Conservation (phyloP, 1,140 invertebrate species). For the Lordiphosa collinella region DNA sequence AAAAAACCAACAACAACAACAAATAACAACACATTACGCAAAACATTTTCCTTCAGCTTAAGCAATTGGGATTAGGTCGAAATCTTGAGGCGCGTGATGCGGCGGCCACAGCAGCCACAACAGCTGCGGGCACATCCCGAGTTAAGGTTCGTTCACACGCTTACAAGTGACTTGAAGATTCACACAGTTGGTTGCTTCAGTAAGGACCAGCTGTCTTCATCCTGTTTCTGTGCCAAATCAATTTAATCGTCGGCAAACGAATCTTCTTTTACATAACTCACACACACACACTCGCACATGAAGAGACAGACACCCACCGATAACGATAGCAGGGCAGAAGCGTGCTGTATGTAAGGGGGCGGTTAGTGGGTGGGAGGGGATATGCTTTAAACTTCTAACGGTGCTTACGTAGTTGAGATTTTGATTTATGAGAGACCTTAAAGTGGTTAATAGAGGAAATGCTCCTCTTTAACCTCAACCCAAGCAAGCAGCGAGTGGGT, state of each 20-base stretch:
- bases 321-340: slow-evolving; percentile 6
- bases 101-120: slow-evolving; percentile 23
- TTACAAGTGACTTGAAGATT: too few relatives aligned
- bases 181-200: too few relatives aligned
- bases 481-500: background rate
- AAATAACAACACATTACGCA: slow-evolving; percentile 57
- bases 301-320: slow-evolving; percentile 6
- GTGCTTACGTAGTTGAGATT: slow-evolving; percentile 21
- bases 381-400: background rate
- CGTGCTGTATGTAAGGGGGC: background rate
- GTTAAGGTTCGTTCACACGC: slow-evolving; percentile 49
- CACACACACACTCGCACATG: slow-evolving; percentile 1
- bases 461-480: slow-evolving; percentile 31
- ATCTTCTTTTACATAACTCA: slow-evolving; percentile 63
- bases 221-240: background rate
- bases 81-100: slow-evolving; percentile 53
- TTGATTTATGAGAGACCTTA: background rate
- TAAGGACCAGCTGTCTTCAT: background rate
- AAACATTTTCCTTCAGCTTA: slow-evolving; percentile 63
- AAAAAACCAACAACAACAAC: slow-evolving; percentile 16
- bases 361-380: too few relatives aligned
- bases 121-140: slow-evolving; percentile 41
- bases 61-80: slow-evolving; percentile 71
- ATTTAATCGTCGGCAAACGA: slow-evolving; percentile 8
- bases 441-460: background rate